Evolutionary conservation across 2,797 vertebrate species (phyloP), one percentile per base, ranked within the genome.

Genomic region (Gadopsis marmoratus): DNA sequence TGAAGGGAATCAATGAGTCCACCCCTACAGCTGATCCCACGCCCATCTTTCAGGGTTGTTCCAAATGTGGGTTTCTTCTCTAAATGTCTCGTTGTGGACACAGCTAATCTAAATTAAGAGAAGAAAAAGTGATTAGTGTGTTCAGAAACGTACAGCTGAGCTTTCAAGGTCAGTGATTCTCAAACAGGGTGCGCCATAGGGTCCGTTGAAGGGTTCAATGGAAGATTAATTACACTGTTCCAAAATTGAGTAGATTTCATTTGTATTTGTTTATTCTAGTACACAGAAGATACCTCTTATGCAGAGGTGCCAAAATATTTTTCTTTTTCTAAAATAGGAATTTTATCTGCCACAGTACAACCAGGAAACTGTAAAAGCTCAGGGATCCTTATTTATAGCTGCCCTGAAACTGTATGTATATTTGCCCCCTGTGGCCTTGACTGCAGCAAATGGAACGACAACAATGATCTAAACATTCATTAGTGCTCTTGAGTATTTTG

Each of bases 1-100:
- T 90, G 85, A 84, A 71, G 82, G 86, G 87, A 93, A 91, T 94
- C 91, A 83, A 89, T 90, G 89, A 90, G 86, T 87, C 86, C 68
- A 82, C 91, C 89, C 90, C 85, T 19, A 33, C 76, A 81, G 89
- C 83, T 82, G 63, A 86, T 87, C 67, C 74, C 72, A 71, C 33
- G 23, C 66, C 86, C 85, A 45, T 86, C 76, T 75, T 86, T 47
- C 19, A 43, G 81, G 61, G 65, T 59, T 69, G 63, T 75, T 88
- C 79, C 74, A 79, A 84, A 86, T 83, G 65, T 80, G 48, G 61
- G 50, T 82, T 79, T 89, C 37, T 65, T 81, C 65, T 71, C 51
- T 35, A 50, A 59, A 53, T 72, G 9, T 72, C 67, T 89, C 59
- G 61, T 66, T 76, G 58, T 68, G 59, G 62, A 83, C 67, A 54